These are phyloP conservation scores for Ericerus pela DNA, from an alignment of 1,140 invertebrate genomes.

Conservation along the genomic window DNA sequence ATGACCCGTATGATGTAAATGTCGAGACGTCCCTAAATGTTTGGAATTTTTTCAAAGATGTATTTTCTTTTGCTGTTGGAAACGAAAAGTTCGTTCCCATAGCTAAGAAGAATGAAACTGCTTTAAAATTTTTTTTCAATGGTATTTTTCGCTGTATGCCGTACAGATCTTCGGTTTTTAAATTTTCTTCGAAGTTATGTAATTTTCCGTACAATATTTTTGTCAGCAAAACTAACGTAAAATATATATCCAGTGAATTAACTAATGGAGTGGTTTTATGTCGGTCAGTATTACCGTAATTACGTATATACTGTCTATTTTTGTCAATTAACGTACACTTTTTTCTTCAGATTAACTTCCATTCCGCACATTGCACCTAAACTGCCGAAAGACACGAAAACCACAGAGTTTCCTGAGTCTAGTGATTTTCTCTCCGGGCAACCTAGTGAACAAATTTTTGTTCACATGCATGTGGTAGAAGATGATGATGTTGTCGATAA, in stretches of 20 bases:
- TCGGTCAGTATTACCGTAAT: no score
- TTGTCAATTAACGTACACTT: no score
- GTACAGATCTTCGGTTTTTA: neutral
- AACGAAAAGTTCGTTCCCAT: neutral
- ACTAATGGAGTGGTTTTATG: no score
- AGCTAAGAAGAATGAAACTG: neutral
- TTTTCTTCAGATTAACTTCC: neutral
- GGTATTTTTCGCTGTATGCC: neutral
- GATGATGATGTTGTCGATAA: neutral
- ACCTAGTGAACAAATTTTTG: constrained; percentile 1
- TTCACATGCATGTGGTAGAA: constrained; percentile 13
- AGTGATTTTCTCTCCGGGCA: neutral
- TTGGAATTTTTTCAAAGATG: constrained; percentile 2
- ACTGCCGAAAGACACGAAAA: neutral
- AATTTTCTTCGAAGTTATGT: neutral
- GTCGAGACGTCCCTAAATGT: neutral
- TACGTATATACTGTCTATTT: no score
- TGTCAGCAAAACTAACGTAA: neutral
- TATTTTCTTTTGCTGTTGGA: neutral
- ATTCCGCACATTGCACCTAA: neutral
- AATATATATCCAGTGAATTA: neutral
- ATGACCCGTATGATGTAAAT: no score
- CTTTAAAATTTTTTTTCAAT: neutral
- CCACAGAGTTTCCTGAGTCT: neutral
- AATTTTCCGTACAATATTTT: neutral